Evolutionary conservation across 2,797 vertebrate genomes (phyloP).

Genomic region (Peromyscus melanophrys): DNA sequence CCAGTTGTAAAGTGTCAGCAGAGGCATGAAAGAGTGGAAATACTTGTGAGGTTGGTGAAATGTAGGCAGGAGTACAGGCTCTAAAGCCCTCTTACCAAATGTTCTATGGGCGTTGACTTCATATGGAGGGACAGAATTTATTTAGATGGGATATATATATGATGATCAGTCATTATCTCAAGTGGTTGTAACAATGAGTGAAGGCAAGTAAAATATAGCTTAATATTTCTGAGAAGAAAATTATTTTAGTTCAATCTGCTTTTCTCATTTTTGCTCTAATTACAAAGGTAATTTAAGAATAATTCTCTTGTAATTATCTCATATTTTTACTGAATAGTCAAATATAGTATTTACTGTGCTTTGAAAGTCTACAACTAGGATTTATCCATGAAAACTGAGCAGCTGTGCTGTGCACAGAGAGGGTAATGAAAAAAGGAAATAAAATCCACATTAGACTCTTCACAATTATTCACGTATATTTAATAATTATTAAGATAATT

Average conservation of each 20-base stretch:
- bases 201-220: not conserved
- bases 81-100: not conserved
- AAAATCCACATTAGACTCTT: not conserved
- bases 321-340: not conserved
- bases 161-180: not conserved
- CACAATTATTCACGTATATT: not conserved
- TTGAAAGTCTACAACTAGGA: not conserved
- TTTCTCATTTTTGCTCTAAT: not conserved
- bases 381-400: not conserved
- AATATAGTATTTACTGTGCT: not conserved
- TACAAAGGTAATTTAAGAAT: not conserved
- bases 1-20: not conserved
- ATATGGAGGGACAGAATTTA: not conserved
- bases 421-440: not conserved
- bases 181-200: not conserved
- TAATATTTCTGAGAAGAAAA: not conserved
- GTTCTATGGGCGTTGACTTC: not conserved
- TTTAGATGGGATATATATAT: not conserved
- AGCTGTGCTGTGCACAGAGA: not conserved
- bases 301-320: not conserved
- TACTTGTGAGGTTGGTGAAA: fast-evolving
- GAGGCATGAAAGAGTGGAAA: fast-evolving
- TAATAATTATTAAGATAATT: not conserved
- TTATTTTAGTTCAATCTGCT: not conserved
- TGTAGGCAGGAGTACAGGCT: not conserved